Evolutionary conservation across 1,140 invertebrate species (phyloP).

Genomic region (Heliconius hermathena): DNA sequence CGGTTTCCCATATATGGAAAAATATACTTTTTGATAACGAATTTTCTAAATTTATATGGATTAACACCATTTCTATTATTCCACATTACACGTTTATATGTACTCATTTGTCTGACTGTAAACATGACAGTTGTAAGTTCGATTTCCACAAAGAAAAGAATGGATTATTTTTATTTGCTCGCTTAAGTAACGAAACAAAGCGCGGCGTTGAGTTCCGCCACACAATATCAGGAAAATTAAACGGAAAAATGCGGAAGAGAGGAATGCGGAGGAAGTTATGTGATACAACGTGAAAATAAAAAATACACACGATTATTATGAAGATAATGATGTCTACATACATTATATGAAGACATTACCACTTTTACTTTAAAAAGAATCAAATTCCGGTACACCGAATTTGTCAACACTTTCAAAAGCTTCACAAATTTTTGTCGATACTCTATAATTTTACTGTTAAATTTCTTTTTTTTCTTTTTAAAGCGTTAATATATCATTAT

Average conservation of each 20-base stretch:
- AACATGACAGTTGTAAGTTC: background rate
- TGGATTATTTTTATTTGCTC: too few species aligned
- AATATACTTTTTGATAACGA: too few species aligned
- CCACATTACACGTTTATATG: too few species aligned
- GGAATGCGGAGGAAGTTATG: too few species aligned
- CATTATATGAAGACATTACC: background rate
- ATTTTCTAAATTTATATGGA: too few species aligned
- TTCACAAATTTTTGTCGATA: background rate
- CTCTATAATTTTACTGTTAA: constrained; percentile 3
- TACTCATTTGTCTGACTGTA: too few species aligned
- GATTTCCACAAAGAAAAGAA: too few species aligned
- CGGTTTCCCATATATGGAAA: too few species aligned
- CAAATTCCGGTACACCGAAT: background rate
- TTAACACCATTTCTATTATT: too few species aligned
- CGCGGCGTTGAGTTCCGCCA: background rate
- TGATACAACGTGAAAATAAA: background rate
- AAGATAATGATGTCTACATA: background rate
- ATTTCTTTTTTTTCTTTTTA: background rate
- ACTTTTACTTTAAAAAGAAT: background rate
- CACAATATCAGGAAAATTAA: background rate
- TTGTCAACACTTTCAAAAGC: background rate
- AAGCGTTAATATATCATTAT: background rate
- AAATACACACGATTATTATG: background rate
- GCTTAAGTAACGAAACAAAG: background rate
- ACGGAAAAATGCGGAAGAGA: background rate